Evolutionary conservation across 2,113 vertebrate species (phyloP).

Genomic region (Sterrhoptilus dennistouni): DNA sequence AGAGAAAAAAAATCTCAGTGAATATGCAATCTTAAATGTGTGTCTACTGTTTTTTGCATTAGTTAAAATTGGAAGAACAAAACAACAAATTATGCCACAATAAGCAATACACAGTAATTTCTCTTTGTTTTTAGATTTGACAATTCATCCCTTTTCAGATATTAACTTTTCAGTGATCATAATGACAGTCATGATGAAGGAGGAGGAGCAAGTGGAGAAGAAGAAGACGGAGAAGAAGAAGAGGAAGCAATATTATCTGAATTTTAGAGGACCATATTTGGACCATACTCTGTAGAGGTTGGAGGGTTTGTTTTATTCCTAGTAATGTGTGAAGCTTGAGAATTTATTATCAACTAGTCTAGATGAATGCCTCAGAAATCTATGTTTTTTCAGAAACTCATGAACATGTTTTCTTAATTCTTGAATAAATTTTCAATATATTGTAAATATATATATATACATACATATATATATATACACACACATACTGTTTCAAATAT

Average conservation of each 20-base stretch:
- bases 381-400: not conserved
- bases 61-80: not conserved
- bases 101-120: not conserved
- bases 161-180: not conserved
- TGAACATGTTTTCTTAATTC: not conserved
- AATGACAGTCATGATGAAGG: not conserved
- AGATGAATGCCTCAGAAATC: not conserved
- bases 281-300: not conserved
- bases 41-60: not conserved
- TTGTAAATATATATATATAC: not conserved
- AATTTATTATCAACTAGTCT: not conserved
- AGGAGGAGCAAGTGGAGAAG: not conserved
- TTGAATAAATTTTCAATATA: not conserved
- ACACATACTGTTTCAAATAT: too few species aligned
- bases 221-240: accelerated
- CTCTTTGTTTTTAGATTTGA: not conserved
- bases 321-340: not conserved
- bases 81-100: not conserved
- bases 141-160: not conserved
- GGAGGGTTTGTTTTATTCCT: accelerated
- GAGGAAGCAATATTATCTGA: not conserved
- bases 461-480: not conserved
- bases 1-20: not conserved
- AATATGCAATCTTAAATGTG: not conserved
- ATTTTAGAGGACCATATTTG: not conserved